Evolutionary conservation across 1,140 invertebrate species (phyloP), one percentile per base, ranked within the genome.

Genomic region (Battus philenor): DNA sequence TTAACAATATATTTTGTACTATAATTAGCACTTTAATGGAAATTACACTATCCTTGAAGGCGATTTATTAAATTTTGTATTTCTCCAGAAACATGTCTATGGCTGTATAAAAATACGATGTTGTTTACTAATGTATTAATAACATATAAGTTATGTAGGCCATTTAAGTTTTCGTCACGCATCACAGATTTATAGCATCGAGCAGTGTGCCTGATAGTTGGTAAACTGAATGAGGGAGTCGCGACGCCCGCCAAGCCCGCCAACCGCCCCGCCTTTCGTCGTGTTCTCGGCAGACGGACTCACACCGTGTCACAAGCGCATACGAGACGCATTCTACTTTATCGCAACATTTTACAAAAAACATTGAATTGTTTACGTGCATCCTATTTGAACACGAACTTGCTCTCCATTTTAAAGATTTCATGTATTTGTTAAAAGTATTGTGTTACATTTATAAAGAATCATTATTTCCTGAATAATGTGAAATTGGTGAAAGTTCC

Each of bases 401-500:
- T 16, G 24, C 12, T 9, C 36, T 13, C 16, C n/a, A 24, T 15
- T 29, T 9, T 13, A 15, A 15, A 12, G 22, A 26, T 26, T 41
- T 27, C 24, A 41, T 41, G 38, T 22, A 16, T 41, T 41, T 41
- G n/a, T 4, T 41, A n/a, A 41, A 22, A 41, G 27, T 12, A 41
- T 38, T 38, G 13, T 41, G 38, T 18, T 5, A 41, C 10, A 18
- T n/a, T 27, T 15, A 18, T 11, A 10, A 17, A 36, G 12, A 45
- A 47, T 54, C 26, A 15, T 11, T 27, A 43, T 39, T 11, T 39
- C 56, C 53, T 38, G 54, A 45, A 46, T 54, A 53, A 62, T 65
- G 75, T 79, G 62, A 62, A 54, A 61, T 45, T 58, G 53, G 68
- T 76, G 71, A 77, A 73, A 83, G 76, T 79, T 54, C 33, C 49